Conservation (phyloP, 2,797 vertebrate species). For the Poecilia picta region DNA sequence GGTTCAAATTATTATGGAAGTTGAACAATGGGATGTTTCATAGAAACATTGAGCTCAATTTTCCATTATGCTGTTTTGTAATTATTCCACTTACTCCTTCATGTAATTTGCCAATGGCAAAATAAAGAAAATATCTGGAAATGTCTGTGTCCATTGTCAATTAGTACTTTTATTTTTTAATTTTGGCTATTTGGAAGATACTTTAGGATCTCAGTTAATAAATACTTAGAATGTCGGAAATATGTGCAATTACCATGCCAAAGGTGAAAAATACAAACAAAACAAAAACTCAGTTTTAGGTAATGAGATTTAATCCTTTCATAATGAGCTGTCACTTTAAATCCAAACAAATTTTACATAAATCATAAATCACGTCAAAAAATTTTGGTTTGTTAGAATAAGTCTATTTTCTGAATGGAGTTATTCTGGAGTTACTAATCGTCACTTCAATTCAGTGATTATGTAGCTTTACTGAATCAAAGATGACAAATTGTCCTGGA, state of each 20-base stretch:
- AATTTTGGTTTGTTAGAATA: neutral
- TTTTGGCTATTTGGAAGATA: neutral
- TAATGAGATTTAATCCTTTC: no score
- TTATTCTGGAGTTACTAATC: neutral
- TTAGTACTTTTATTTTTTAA: no score
- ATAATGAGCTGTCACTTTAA: no score
- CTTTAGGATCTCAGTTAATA: neutral
- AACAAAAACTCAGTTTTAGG: no score
- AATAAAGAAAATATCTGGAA: slow-evolving; percentile 5
- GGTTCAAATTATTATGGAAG: neutral
- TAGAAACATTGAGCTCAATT: neutral
- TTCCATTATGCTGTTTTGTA: neutral
- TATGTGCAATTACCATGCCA: neutral
- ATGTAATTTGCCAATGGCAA: neutral
- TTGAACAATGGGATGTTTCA: slow-evolving; percentile 6
- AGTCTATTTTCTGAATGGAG: neutral
- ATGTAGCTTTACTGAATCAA: neutral
- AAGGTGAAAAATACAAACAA: no score
- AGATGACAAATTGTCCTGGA: neutral
- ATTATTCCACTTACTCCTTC: neutral
- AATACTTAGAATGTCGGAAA: neutral
- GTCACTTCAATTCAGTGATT: neutral
- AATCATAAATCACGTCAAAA: neutral
- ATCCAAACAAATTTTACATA: no score
- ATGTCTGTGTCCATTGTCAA: neutral